These are phyloP conservation scores for Cephus spinipes DNA, from an alignment of 2,888 invertebrate genomes.

Conservation along the genomic window DNA sequence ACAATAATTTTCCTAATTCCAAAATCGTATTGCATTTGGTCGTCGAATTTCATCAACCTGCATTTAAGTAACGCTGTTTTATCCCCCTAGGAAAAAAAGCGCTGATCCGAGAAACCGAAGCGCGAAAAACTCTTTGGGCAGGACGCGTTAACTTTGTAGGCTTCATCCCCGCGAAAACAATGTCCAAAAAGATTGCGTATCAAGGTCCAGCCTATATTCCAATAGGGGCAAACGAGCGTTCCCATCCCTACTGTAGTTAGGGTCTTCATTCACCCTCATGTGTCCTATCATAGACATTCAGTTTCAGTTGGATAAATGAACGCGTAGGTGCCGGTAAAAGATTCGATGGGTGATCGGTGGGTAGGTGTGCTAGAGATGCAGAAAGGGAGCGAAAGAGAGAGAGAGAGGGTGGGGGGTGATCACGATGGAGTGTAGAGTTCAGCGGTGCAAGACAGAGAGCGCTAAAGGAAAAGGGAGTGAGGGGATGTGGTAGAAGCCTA, in stretches of 20 bases:
- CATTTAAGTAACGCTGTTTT: background rate
- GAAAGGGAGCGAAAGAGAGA: slow-evolving; percentile 39
- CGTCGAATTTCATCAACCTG: background rate
- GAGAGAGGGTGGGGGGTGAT: slow-evolving; percentile 37
- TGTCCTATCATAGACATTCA: slow-evolving; percentile 35
- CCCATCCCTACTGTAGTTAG: background rate
- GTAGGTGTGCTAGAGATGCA: slow-evolving; percentile 24
- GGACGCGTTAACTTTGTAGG: background rate
- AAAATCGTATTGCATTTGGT: no score
- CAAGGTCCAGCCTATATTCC: background rate
- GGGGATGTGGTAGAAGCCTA: background rate
- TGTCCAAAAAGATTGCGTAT: background rate
- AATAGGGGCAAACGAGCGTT: background rate
- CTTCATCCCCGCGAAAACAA: background rate
- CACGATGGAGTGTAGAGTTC: slow-evolving; percentile 13
- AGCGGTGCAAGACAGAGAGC: slow-evolving; percentile 9
- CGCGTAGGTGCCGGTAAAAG: slow-evolving; percentile 12
- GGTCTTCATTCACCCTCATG: background rate
- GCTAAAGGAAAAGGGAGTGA: background rate
- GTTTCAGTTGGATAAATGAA: slow-evolving; percentile 23
- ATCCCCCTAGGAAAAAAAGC: background rate
- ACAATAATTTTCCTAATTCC: background rate
- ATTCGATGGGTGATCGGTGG: slow-evolving; percentile 11
- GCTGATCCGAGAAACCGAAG: background rate
- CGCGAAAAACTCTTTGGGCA: background rate